phyloP scores from a whole-genome alignment of 2,797 vertebrate genomes.

The Phoebastria nigripes region DNA sequence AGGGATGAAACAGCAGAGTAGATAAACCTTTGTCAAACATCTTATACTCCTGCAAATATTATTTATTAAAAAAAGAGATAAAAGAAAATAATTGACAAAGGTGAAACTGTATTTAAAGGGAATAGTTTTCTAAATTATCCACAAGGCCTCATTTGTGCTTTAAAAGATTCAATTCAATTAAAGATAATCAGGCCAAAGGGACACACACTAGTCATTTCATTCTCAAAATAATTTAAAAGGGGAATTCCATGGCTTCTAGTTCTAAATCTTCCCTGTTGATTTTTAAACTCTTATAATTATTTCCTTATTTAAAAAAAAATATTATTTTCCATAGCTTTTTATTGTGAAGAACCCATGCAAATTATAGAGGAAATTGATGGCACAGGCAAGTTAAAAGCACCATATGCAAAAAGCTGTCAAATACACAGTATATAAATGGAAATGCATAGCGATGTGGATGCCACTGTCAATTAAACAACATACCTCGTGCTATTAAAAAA shows the following conservation, averaged over 20 bases:
- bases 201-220: neutral
- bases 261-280: neutral
- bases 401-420: neutral
- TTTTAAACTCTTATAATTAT: neutral
- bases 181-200: neutral
- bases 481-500: neutral
- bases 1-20: neutral
- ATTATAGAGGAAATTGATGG: neutral
- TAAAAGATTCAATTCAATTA: neutral
- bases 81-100: neutral
- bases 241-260: neutral
- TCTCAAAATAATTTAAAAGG: neutral
- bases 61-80: neutral
- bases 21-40: neutral
- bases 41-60: neutral
- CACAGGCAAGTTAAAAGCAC: neutral
- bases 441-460: fast-evolving
- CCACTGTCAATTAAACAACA: neutral
- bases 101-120: neutral
- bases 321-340: neutral
- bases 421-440: neutral
- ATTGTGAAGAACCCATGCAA: neutral
- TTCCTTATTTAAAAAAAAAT: neutral
- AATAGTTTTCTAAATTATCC: neutral
- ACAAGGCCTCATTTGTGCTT: neutral